phyloP scores from a whole-genome alignment of 2,113 vertebrate genomes.

The Corythaeola cristata region DNA sequence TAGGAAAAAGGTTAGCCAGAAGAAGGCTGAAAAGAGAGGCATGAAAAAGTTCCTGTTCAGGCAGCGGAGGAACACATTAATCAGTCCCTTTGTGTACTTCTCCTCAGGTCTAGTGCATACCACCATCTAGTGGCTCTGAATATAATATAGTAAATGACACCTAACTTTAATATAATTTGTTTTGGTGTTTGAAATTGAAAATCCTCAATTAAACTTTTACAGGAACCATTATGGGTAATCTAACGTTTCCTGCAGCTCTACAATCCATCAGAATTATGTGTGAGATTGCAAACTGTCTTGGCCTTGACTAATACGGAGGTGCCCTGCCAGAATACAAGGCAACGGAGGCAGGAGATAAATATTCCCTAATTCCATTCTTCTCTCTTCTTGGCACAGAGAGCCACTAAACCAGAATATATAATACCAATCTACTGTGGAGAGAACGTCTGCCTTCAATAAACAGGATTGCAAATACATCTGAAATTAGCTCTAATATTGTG shows the following conservation, averaged over 20 bases:
- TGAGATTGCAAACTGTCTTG: neutral
- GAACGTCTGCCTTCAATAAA: neutral
- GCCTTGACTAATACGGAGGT: neutral
- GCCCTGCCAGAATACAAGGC: neutral
- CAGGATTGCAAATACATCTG: neutral
- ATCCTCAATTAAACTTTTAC: neutral
- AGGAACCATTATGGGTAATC: neutral
- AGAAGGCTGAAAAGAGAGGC: neutral
- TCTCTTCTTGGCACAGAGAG: neutral
- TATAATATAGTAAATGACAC: neutral
- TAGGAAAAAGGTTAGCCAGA: neutral
- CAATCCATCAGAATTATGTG: neutral
- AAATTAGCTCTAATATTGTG: neutral
- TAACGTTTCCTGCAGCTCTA: neutral
- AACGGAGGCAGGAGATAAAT: neutral
- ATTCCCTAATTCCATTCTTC: neutral
- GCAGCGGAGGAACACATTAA: neutral
- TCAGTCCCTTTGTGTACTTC: neutral
- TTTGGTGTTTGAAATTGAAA: neutral
- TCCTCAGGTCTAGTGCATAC: slow-evolving; percentile 25
- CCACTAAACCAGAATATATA: neutral
- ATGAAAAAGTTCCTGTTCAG: neutral
- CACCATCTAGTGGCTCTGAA: slow-evolving; percentile 39
- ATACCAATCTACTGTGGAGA: neutral
- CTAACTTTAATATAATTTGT: neutral